Conservation (phyloP, 2,888 invertebrate genomes). For the Creontiades dilutus region DNA sequence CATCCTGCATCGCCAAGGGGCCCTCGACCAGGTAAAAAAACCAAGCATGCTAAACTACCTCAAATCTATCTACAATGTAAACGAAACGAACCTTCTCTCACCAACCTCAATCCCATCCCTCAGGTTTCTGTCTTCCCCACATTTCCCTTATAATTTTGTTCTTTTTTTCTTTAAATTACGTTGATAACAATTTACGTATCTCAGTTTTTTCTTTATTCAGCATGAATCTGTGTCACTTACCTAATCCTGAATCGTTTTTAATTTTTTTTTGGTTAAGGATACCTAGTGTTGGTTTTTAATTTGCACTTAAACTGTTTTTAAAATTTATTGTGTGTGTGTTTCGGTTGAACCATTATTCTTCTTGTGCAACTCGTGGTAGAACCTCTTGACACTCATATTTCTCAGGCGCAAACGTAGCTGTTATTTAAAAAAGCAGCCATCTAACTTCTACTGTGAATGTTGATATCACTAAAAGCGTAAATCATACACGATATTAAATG, state of each 20-base stretch:
- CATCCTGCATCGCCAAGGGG: conserved; percentile 78
- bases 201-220: conserved; percentile 50
- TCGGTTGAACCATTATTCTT: conserved; percentile 36
- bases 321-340: conserved; percentile 31
- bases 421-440: neutral
- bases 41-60: conserved; percentile 68
- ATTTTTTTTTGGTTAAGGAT: conserved; percentile 34
- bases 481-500: too few relatives aligned
- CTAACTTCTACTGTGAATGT: neutral
- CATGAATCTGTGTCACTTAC: conserved; percentile 51
- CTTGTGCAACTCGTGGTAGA: conserved; percentile 42
- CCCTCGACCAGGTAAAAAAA: conserved; percentile 76
- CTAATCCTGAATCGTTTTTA: neutral
- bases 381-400: conserved; percentile 15
- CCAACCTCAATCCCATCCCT: conserved; percentile 28
- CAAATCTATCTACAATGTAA: conserved; percentile 58
- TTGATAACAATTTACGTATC: neutral
- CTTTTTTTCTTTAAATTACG: neutral
- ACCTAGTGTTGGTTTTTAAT: conserved; percentile 28
- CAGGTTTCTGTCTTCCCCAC: conserved; percentile 30
- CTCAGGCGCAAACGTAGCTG: conserved; percentile 8
- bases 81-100: conserved; percentile 30
- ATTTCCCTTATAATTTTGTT: conserved; percentile 48
- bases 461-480: neutral
- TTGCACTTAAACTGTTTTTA: conserved; percentile 35